These are phyloP conservation scores for Atrina japonica DNA, from an alignment of 2,888 invertebrate genomes.

Conservation along the genomic window DNA sequence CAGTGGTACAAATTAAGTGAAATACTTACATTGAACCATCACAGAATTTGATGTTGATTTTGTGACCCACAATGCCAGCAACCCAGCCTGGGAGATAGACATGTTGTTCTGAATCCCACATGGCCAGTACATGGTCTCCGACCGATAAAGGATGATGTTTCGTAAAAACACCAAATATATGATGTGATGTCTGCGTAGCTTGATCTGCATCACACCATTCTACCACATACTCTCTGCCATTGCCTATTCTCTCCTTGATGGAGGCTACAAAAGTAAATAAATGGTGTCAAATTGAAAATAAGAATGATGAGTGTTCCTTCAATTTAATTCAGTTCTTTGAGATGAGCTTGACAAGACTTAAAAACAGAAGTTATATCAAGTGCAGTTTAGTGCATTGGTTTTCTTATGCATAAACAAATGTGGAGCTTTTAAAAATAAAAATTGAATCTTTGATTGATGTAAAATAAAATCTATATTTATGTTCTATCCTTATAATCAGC, in stretches of 20 bases:
- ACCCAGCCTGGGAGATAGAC: conserved; percentile 68
- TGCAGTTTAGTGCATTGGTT: too few species aligned
- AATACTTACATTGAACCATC: conserved; percentile 60
- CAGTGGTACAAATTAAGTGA: too few species aligned
- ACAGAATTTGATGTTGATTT: conserved; percentile 63
- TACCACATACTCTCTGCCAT: conserved; percentile 69
- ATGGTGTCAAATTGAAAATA: neutral
- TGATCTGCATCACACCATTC: conserved; percentile 72
- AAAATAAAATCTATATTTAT: too few species aligned
- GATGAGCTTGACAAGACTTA: too few species aligned
- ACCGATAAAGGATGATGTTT: conserved; percentile 59
- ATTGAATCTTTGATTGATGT: too few species aligned
- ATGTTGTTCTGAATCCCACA: conserved; percentile 53
- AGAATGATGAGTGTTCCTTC: too few species aligned
- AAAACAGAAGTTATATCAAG: too few species aligned
- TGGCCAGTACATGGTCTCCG: conserved; percentile 67
- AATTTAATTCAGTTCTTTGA: too few species aligned
- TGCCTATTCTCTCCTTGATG: conserved; percentile 66
- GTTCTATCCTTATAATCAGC: too few species aligned
- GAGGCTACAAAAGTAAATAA: conserved; percentile 58
- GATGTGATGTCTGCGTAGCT: conserved; percentile 64
- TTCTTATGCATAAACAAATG: too few species aligned
- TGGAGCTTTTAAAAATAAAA: too few species aligned
- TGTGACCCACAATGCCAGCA: conserved; percentile 46
- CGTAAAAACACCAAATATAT: conserved; percentile 76